Evolutionary conservation across 1,140 invertebrate genomes (phyloP).

Genomic region (Drosophila willistoni): DNA sequence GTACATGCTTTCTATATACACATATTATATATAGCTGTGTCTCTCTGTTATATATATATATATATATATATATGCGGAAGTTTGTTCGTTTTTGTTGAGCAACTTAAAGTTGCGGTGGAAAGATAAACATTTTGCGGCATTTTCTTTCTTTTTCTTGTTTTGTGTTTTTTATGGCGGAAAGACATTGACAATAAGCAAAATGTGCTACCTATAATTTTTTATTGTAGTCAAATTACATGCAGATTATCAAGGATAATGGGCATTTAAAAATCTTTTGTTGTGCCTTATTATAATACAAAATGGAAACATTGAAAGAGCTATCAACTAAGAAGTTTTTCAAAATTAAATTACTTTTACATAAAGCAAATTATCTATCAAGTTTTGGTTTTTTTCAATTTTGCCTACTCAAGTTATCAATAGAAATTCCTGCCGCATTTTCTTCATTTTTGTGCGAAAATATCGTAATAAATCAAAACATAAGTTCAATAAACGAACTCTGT

Average conservation of each 20-base stretch:
- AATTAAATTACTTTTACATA: too few species aligned
- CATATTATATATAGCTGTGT: slow-evolving; percentile 25
- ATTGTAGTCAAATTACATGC: slow-evolving; percentile 5
- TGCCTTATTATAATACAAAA: neutral
- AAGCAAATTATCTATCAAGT: too few species aligned
- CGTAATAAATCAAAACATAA: too few species aligned
- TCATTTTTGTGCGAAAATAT: too few species aligned
- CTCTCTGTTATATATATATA: slow-evolving; percentile 5
- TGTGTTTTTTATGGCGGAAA: slow-evolving; percentile 21
- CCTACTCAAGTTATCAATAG: too few species aligned
- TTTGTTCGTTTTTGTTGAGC: slow-evolving; percentile 30
- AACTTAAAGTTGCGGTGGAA: slow-evolving; percentile 32
- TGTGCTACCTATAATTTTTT: neutral
- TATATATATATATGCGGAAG: neutral
- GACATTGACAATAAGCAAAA: slow-evolving; percentile 26
- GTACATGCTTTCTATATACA: slow-evolving; percentile 26
- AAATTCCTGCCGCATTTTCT: too few species aligned
- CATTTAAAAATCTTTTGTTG: neutral
- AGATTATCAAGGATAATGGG: slow-evolving; percentile 6
- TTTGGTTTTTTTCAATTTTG: too few species aligned
- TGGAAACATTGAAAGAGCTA: neutral
- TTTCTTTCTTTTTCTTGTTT: slow-evolving; percentile 13
- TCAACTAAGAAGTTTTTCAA: neutral
- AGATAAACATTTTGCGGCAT: slow-evolving; percentile 40
- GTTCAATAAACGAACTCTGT: too few species aligned